These are phyloP conservation scores for Pseudolaguvia tuberculata DNA, from an alignment of 2,113 vertebrate genomes.

Conservation along the genomic window DNA sequence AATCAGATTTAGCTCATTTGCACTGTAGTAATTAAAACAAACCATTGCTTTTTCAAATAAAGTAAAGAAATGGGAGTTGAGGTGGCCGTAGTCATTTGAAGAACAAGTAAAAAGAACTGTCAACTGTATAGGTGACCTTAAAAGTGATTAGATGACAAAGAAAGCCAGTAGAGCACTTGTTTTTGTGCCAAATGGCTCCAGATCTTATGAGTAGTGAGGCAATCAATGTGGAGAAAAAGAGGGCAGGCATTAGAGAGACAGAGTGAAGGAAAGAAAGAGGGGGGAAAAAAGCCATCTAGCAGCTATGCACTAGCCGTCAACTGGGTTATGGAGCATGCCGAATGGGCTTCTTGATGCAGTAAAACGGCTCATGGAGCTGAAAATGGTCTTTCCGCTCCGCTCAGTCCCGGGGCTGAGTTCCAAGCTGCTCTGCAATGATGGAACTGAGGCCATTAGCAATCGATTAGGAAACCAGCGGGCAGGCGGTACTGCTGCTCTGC, in stretches of 20 bases:
- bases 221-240: conserved; percentile 42
- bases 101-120: background rate
- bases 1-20: background rate
- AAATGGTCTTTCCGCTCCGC: conserved; percentile 76
- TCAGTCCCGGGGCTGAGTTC: conserved; percentile 73
- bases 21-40: conserved; percentile 1
- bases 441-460: conserved; percentile 76
- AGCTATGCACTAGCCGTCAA: conserved; percentile 63
- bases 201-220: conserved; percentile 33
- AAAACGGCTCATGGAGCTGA: conserved; percentile 75
- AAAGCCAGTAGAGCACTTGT: conserved; percentile 3
- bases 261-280: too few relatives aligned
- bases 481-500: conserved; percentile 56
- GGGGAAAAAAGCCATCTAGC: conserved; percentile 67
- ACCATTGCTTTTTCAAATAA: background rate
- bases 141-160: conserved; percentile 5
- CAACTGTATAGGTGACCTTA: conserved; percentile 19
- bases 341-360: conserved; percentile 72
- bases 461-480: conserved; percentile 76
- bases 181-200: background rate
- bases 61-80: background rate
- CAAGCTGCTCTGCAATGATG: conserved; percentile 67
- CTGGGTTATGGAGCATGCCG: conserved; percentile 67
- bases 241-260: conserved; percentile 55
- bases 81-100: background rate